These are phyloP conservation scores for Lepetodrilus schrolli DNA, from an alignment of 2,888 invertebrate genomes.

Conservation along the genomic window DNA sequence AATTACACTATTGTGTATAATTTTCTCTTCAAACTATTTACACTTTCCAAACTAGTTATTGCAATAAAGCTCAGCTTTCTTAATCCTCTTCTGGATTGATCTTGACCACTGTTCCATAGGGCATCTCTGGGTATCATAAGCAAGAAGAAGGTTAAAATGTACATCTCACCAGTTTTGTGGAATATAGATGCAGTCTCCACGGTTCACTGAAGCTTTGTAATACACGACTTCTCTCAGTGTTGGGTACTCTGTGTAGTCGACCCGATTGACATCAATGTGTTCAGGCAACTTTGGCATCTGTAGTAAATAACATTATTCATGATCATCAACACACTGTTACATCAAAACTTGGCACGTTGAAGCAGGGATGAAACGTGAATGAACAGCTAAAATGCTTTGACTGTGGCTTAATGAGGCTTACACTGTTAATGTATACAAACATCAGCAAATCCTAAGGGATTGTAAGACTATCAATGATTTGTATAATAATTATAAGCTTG, in stretches of 20 bases:
- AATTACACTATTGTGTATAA: no score
- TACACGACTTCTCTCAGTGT: conserved; percentile 24
- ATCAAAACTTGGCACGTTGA: no score
- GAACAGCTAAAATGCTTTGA: no score
- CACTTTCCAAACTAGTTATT: not conserved
- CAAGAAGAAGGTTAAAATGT: not conserved
- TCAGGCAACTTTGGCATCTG: conserved; percentile 27
- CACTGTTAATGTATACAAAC: not conserved
- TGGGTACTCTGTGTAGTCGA: conserved; percentile 27
- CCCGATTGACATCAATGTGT: not conserved
- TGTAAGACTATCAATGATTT: no score
- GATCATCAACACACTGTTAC: no score
- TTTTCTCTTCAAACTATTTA: no score
- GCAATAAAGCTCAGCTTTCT: not conserved
- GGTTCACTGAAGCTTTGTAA: not conserved
- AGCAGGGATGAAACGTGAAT: no score
- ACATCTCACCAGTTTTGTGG: conserved; percentile 31
- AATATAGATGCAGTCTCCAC: conserved; percentile 30
- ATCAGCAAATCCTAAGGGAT: not conserved
- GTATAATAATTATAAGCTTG: no score
- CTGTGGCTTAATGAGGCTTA: no score
- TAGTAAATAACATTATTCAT: not conserved
- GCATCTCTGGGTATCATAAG: not conserved
- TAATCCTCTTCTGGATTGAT: not conserved
- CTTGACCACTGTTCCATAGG: no score